phyloP scores from a whole-genome alignment of 1,140 invertebrate genomes.

The Drosophila bocki region DNA sequence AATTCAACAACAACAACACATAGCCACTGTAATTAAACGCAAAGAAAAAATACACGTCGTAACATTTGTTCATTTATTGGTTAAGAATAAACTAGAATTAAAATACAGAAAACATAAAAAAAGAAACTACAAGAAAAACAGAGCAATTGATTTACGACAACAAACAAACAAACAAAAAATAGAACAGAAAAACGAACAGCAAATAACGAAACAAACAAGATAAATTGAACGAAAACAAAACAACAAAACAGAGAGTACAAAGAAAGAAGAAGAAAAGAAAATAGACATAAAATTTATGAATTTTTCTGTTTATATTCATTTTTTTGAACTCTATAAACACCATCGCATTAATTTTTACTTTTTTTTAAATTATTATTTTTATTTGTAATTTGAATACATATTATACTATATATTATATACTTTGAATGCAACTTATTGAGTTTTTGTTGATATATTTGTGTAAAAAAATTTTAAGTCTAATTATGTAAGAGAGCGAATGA shows the following conservation, averaged over 20 bases:
- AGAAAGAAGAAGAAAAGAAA: conserved; percentile 60
- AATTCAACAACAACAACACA: conserved; percentile 43
- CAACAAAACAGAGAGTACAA: conserved; percentile 66
- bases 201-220: conserved; percentile 35
- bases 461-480: conserved; percentile 52
- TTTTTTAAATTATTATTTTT: conserved; percentile 79
- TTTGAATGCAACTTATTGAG: conserved; percentile 68
- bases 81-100: conserved; percentile 53
- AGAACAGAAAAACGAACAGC: conserved; percentile 29
- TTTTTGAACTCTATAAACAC: conserved; percentile 81
- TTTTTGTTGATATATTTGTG: conserved; percentile 76
- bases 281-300: conserved; percentile 74
- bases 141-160: conserved; percentile 40
- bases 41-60: conserved; percentile 44
- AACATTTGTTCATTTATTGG: conserved; percentile 68
- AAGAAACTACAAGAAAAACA: conserved; percentile 3
- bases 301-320: conserved; percentile 42
- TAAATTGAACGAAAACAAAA: conserved; percentile 42
- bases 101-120: conserved; percentile 3
- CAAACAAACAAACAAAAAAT: conserved; percentile 8
- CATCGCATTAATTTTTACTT: conserved; percentile 82
- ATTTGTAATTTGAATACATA: conserved; percentile 65
- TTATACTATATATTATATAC: conserved; percentile 38
- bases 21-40: conserved; percentile 68
- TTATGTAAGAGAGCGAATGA: conserved; percentile 46